These are phyloP conservation scores for Dicerorhinus sumatrensis DNA, from an alignment of 2,113 vertebrate species.

Conservation along the genomic window DNA sequence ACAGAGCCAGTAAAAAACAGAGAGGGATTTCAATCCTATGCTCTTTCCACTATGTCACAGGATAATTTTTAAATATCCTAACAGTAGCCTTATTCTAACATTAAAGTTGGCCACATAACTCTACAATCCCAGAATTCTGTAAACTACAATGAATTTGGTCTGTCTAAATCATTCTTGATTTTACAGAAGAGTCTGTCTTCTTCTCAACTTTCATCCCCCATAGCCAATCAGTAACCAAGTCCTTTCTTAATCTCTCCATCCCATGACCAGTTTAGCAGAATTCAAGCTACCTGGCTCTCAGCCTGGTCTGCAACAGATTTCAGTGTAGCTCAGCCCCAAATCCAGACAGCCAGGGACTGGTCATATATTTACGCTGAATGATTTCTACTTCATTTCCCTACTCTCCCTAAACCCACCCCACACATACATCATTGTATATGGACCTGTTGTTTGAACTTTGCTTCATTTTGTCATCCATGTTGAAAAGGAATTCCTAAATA, in stretches of 20 bases:
- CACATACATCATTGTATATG: neutral
- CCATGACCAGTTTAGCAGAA: neutral
- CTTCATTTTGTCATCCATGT: neutral
- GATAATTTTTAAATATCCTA: neutral
- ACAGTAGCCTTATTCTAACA: neutral
- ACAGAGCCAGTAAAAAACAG: neutral
- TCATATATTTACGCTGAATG: neutral
- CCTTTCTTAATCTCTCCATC: neutral
- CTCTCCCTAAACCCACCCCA: neutral
- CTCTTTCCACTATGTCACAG: neutral
- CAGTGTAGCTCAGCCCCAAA: neutral
- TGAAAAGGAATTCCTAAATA: neutral
- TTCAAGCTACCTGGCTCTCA: neutral
- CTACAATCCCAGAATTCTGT: neutral
- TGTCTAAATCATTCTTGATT: conserved; percentile 17
- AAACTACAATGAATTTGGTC: neutral
- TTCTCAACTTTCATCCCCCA: neutral
- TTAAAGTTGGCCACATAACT: neutral
- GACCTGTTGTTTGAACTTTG: neutral
- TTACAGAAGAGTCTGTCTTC: neutral
- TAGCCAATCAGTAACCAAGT: neutral
- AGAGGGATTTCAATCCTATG: neutral
- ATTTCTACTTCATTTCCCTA: neutral
- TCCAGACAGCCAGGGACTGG: neutral
- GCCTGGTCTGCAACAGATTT: neutral